These are phyloP conservation scores for Drosophila emarginata DNA, from an alignment of 2,888 invertebrate species.

Conservation along the genomic window DNA sequence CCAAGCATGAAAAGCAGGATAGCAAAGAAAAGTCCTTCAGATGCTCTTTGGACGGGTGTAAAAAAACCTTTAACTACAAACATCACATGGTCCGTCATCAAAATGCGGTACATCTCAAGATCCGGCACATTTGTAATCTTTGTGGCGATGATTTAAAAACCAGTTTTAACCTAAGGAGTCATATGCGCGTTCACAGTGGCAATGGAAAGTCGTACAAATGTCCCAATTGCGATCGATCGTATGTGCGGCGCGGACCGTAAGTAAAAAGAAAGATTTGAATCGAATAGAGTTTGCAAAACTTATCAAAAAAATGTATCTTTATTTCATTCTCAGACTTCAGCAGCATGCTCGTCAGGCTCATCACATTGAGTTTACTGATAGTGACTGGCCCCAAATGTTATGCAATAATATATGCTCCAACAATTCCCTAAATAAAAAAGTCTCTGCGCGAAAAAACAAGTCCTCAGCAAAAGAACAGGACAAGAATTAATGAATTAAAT, in stretches of 20 bases:
- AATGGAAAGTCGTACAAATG: constrained; percentile 58
- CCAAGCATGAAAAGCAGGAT: constrained; percentile 39
- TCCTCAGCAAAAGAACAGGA: not conserved
- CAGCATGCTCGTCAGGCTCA: constrained; percentile 62
- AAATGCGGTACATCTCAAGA: constrained; percentile 58
- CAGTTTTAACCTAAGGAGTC: constrained; percentile 54
- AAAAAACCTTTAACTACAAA: constrained; percentile 66
- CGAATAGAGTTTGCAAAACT: not conserved
- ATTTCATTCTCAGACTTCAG: constrained; percentile 50
- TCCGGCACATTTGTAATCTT: constrained; percentile 52
- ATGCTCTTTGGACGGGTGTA: constrained; percentile 61
- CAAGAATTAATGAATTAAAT: constrained; percentile 24
- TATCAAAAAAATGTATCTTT: not conserved
- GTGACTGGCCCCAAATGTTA: constrained; percentile 56
- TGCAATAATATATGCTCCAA: constrained; percentile 47
- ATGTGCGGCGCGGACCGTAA: constrained; percentile 67
- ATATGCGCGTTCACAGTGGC: constrained; percentile 58
- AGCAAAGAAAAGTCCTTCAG: constrained; percentile 45
- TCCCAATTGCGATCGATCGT: constrained; percentile 60
- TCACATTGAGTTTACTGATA: constrained; percentile 53
- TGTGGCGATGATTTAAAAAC: constrained; percentile 61
- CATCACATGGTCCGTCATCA: constrained; percentile 75
- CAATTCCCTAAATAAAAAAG: constrained; percentile 47
- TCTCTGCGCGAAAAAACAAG: constrained; percentile 34
- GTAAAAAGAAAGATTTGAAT: constrained; percentile 15